These are phyloP conservation scores for Enteromius treurensis DNA, from an alignment of 2,797 vertebrate species.

Conservation along the genomic window DNA sequence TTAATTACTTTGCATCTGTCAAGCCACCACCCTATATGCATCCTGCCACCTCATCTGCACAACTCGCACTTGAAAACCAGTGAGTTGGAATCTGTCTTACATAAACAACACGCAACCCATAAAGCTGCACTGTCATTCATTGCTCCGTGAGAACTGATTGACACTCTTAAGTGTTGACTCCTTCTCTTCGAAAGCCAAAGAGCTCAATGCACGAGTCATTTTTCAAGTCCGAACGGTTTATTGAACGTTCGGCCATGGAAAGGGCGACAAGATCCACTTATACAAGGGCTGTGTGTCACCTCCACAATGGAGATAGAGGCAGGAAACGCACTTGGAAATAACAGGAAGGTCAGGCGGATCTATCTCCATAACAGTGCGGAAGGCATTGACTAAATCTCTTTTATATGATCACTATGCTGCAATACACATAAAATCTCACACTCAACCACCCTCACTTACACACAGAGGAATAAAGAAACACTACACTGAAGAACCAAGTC, in stretches of 20 bases:
- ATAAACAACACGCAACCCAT: slow-evolving; percentile 20
- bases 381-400: slow-evolving; percentile 40
- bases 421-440: slow-evolving; percentile 28
- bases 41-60: slow-evolving; percentile 25
- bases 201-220: neutral
- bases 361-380: slow-evolving; percentile 25
- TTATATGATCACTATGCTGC: slow-evolving; percentile 36
- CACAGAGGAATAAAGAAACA: slow-evolving; percentile 18
- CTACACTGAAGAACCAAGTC: slow-evolving; percentile 8
- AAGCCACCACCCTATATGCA: neutral
- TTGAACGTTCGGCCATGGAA: slow-evolving; percentile 31
- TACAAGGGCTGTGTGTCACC: slow-evolving; percentile 32
- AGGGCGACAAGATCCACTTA: slow-evolving; percentile 22
- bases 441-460: slow-evolving; percentile 5
- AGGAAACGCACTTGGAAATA: slow-evolving; percentile 12
- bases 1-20: slow-evolving; percentile 69
- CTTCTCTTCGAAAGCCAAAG: neutral
- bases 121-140: slow-evolving; percentile 25
- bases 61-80: slow-evolving; percentile 49
- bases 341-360: slow-evolving; percentile 36
- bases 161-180: neutral
- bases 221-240: slow-evolving; percentile 38
- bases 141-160: slow-evolving; percentile 18
- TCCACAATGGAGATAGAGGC: slow-evolving; percentile 32
- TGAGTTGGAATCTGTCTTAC: slow-evolving; percentile 14